Conservation (phyloP, 2,888 invertebrate species). For the Digitonthophagus gazella region DNA sequence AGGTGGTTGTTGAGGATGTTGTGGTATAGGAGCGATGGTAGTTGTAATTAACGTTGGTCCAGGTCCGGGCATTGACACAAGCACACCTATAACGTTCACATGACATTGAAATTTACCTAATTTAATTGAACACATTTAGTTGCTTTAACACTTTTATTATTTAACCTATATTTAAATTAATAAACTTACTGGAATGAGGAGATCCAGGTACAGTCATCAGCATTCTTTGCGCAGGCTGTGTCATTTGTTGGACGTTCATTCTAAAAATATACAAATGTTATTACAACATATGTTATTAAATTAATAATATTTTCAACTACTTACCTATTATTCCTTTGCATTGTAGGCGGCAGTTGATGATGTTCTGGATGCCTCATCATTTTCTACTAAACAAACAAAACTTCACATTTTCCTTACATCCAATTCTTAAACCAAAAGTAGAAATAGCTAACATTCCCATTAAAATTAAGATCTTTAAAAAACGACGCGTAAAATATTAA, state of each 20-base stretch:
- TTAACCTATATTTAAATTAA: neutral
- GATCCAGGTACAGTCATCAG: constrained; percentile 52
- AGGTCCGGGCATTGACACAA: constrained; percentile 46
- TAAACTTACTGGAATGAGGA: constrained; percentile 40
- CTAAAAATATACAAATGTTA: constrained; percentile 35
- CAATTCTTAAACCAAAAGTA: constrained; percentile 20
- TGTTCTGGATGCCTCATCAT: constrained; percentile 57
- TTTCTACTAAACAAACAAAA: constrained; percentile 14
- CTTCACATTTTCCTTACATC: neutral
- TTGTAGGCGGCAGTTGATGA: constrained; percentile 65
- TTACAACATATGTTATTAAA: constrained; percentile 18
- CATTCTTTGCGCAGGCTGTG: constrained; percentile 50
- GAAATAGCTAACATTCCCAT: neutral
- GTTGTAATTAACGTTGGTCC: constrained; percentile 47
- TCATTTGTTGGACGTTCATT: constrained; percentile 51
- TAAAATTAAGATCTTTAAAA: neutral
- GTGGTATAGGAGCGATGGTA: constrained; percentile 41
- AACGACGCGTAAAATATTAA: constrained; percentile 8
- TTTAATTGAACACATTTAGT: neutral
- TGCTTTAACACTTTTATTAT: neutral
- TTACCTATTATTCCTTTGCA: constrained; percentile 59
- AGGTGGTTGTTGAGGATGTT: constrained; percentile 36
- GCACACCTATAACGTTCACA: constrained; percentile 41
- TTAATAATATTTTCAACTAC: neutral
- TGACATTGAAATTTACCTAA: constrained; percentile 15